phyloP scores from a whole-genome alignment of 2,113 vertebrate species.

The Syngnathus floridae region DNA sequence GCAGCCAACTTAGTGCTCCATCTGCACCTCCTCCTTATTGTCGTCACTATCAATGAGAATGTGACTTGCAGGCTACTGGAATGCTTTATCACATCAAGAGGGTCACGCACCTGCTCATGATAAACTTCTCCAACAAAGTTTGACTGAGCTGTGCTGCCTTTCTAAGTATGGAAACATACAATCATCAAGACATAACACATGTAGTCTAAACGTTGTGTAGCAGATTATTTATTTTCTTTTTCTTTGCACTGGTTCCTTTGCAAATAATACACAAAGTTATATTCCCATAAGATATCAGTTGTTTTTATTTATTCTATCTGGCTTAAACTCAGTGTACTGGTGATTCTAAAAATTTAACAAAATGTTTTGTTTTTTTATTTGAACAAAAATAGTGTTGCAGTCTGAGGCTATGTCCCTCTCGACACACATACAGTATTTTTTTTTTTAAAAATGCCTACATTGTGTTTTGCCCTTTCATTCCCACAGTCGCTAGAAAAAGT shows the following conservation, averaged over 20 bases:
- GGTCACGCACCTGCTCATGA: conserved; percentile 42
- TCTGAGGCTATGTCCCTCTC: neutral
- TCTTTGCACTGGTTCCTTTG: conserved; percentile 34
- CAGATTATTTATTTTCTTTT: conserved; percentile 6
- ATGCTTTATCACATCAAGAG: conserved; percentile 14
- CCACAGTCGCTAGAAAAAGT: too few species aligned
- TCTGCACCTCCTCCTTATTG: neutral
- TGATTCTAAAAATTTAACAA: neutral
- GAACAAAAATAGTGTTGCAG: neutral
- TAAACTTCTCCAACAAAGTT: conserved; percentile 17
- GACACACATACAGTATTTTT: neutral
- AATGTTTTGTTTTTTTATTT: neutral
- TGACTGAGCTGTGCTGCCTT: conserved; percentile 13
- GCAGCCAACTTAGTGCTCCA: neutral
- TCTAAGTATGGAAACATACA: conserved; percentile 33
- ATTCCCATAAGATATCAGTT: neutral
- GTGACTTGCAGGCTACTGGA: neutral
- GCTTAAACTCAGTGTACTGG: neutral
- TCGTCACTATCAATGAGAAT: conserved; percentile 5
- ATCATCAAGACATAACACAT: conserved; percentile 47
- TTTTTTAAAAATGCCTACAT: neutral
- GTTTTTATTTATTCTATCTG: neutral
- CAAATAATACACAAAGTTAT: conserved; percentile 2
- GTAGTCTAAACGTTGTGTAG: conserved; percentile 40
- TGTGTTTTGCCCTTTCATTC: neutral